These are phyloP conservation scores for Rhinoderma darwinii DNA, from an alignment of 2,113 vertebrate genomes.

Conservation along the genomic window DNA sequence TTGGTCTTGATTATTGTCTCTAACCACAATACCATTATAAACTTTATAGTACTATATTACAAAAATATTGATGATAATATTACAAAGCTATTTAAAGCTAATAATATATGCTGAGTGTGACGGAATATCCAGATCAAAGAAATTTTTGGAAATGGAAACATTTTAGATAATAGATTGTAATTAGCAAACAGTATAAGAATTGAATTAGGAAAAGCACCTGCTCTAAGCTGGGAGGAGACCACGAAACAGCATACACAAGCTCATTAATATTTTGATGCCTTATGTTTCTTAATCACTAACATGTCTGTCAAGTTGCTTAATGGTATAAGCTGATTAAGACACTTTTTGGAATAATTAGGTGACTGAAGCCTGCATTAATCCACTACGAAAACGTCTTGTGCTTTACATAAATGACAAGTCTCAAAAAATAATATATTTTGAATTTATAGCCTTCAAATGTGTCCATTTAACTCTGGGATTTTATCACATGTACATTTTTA, in stretches of 20 bases:
- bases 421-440: background rate
- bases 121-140: background rate
- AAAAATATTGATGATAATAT: background rate
- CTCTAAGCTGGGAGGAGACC: background rate
- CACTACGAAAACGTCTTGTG: background rate
- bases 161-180: background rate
- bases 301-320: conserved; percentile 30
- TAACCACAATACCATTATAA: background rate
- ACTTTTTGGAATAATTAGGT: conserved; percentile 36
- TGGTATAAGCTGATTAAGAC: conserved; percentile 44
- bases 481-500: too few relatives aligned
- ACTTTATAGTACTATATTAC: background rate
- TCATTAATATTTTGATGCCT: conserved; percentile 48
- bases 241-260: conserved; percentile 1
- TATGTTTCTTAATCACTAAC: conserved; percentile 29
- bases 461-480: background rate
- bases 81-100: background rate
- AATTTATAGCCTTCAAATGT: background rate
- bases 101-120: background rate
- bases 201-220: background rate
- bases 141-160: background rate
- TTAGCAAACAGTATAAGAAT: background rate
- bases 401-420: background rate
- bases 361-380: background rate
- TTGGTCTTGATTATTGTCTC: background rate